Base-by-base conservation (phyloP, 2,888 invertebrate genomes). In the Rosalia funebris region DNA sequence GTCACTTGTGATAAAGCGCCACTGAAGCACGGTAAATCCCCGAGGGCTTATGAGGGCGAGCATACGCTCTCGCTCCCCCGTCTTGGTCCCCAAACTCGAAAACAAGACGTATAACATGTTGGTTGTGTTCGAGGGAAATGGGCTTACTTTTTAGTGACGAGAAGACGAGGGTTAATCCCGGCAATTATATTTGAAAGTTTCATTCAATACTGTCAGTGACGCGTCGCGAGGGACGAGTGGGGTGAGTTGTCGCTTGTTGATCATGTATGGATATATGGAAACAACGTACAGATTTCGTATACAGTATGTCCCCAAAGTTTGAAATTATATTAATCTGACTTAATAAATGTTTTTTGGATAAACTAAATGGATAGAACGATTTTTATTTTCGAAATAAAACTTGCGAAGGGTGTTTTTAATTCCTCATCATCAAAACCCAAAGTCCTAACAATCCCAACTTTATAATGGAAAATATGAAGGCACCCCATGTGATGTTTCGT, bases 161-260 rank as follows among this genome's bases (percentile, higher is more conserved):
- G 46, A 41, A 53, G 53, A 53, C 53, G 53, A 53, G 53, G 53
- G 53, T 53, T 53, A 53, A 53, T 53, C 53, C 37, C 11, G 32
- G 53, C 42, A 42, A 53, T 53, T 53, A 53, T 53, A 42, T 42
- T 42, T 32, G 42, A 32, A 53, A 42, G 32, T 32, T 41, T 20
- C 32, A 15, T 50, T 39, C 31, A 50, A 50, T 50, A 25, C 12
- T 25, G 39, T 25, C 7, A 7, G 4, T 25, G 25, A 25, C 25
- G 25, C 25, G 25, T 25, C 25, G 25, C 7, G 25, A 25, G 25
- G 3, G 25, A 5, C 25, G 25, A 25, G 25, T 7, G 25, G 25
- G 4, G 25, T 7, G 25, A 3, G 25, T 3, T 7, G 25, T 3
- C 25, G 25, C n/a, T n/a, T n/a, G n/a, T n/a, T n/a, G n/a, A n/a